Percentiles rank a stretch among this genome's conserved stretches.
phyloP scores from a whole-genome alignment of 2,797 vertebrate genomes.

The Meriones psammophilus region DNA sequence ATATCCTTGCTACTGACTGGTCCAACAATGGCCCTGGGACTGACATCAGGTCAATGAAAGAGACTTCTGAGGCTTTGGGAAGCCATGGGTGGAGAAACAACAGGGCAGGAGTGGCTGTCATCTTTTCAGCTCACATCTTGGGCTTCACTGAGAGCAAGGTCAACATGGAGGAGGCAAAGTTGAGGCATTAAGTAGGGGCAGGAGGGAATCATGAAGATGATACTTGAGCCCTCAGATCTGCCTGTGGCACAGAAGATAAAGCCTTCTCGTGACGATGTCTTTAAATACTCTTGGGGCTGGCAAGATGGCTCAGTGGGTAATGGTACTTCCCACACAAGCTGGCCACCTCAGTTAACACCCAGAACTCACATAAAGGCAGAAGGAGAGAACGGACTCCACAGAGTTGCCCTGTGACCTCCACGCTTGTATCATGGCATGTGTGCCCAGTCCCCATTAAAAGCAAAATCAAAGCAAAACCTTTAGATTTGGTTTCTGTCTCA shows the following conservation, averaged over 20 bases:
- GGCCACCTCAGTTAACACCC: not conserved
- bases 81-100: fast-evolving
- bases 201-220: too few relatives aligned
- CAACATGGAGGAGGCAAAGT: not conserved
- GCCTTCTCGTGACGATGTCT: not conserved
- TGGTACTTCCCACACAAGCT: not conserved
- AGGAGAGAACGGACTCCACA: not conserved
- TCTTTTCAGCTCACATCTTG: not conserved
- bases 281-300: not conserved
- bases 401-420: not conserved
- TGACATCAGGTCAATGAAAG: not conserved
- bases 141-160: not conserved
- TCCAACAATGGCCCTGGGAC: not conserved
- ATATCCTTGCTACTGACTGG: not conserved
- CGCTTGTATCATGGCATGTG: not conserved
- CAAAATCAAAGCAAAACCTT: not conserved
- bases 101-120: fast-evolving
- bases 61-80: not conserved
- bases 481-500: not conserved
- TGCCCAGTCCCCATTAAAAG: not conserved
- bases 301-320: not conserved
- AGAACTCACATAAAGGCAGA: not conserved
- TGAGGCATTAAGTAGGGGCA: not conserved
- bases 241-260: not conserved
- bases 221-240: not conserved